Conservation (phyloP, 2,113 vertebrate species). For the Myiozetetes cayanensis region DNA sequence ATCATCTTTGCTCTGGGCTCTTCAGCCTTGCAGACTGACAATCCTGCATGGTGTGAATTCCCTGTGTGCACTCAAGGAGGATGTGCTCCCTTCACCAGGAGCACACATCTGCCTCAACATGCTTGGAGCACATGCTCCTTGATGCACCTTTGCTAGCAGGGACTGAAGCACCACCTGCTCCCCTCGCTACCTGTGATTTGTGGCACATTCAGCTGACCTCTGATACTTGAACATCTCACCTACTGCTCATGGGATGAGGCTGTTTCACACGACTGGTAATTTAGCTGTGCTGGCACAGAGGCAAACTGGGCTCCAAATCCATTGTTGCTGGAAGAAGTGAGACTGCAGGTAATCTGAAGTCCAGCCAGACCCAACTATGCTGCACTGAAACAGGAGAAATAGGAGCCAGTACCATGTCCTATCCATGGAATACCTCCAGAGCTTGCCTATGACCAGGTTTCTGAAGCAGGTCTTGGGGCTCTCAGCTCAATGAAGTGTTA, state of each 20-base stretch:
- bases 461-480: neutral
- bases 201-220: neutral
- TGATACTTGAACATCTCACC: neutral
- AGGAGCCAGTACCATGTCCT: neutral
- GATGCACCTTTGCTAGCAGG: neutral
- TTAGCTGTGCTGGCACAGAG: neutral
- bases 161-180: neutral
- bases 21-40: neutral
- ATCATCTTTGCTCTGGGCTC: neutral
- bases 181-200: neutral
- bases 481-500: neutral
- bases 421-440: neutral
- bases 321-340: neutral
- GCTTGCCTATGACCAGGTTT: neutral
- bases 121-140: neutral
- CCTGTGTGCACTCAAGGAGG: accelerated
- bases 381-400: neutral
- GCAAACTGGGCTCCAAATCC: neutral
- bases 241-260: neutral
- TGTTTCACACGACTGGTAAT: neutral
- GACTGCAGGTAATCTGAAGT: neutral
- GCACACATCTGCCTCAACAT: neutral
- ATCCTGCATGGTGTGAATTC: neutral
- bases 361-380: neutral
- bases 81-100: neutral